Conservation (phyloP, 1,140 invertebrate species). For the Proctacanthus coquilletti region DNA sequence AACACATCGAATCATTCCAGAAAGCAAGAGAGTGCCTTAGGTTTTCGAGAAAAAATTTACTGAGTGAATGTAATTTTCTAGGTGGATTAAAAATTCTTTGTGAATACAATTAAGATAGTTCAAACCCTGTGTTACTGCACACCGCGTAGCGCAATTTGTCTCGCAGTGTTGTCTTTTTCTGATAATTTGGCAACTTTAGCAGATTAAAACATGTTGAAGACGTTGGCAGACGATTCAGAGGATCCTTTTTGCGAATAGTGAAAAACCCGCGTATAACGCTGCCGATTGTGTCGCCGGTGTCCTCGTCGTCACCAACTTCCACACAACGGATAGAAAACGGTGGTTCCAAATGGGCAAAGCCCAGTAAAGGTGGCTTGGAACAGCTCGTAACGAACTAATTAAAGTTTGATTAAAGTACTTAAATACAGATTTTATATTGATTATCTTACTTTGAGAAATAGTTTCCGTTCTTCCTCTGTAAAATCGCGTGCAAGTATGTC, state of each 20-base stretch:
- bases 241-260: conserved; percentile 90
- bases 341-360: conserved; percentile 94
- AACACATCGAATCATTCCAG: too few species aligned
- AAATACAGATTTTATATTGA: too few species aligned
- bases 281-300: conserved; percentile 50
- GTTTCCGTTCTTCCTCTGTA: conserved; percentile 70
- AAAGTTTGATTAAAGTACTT: too few species aligned
- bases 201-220: conserved; percentile 99
- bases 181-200: conserved; percentile 96
- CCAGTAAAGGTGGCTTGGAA: conserved; percentile 84
- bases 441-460: conserved; percentile 74
- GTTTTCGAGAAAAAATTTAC: too few species aligned
- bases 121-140: conserved; percentile 95
- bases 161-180: conserved; percentile 83
- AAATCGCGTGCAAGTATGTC: conserved; percentile 96
- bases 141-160: conserved; percentile 97
- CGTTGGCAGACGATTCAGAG: conserved; percentile 88
- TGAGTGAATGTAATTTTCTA: too few species aligned
- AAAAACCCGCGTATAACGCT: conserved; percentile 97
- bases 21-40: too few species aligned
- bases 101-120: conserved; percentile 63
- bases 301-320: conserved; percentile 96
- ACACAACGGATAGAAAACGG: conserved; percentile 98
- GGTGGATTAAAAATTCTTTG: too few species aligned
- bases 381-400: conserved; percentile 96